A percentile compares a stretch with the other conserved stretches of the same genome.
Evolutionary conservation across 2,797 vertebrate species (phyloP).

Genomic region (Melanotaenia maccullochi): DNA sequence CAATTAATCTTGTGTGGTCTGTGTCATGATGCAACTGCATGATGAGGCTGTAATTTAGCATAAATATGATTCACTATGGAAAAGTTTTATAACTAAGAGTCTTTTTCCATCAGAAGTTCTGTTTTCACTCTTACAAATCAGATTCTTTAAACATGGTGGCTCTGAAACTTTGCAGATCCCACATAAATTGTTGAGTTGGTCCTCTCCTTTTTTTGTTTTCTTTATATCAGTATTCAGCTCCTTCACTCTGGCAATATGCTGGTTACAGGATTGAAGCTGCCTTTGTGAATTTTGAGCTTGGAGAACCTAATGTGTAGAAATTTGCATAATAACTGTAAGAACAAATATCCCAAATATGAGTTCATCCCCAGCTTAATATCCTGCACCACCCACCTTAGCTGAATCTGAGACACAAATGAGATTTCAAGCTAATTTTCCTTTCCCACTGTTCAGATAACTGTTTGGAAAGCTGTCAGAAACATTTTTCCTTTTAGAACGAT

Average conservation of each 20-base stretch:
- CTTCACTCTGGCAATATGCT: neutral
- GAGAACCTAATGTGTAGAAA: neutral
- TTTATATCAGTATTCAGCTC: slow-evolving; percentile 8
- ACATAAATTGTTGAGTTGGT: neutral
- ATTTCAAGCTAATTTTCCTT: neutral
- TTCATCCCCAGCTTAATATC: neutral
- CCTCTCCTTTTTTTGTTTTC: neutral
- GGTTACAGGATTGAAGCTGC: neutral
- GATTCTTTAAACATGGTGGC: too few relatives aligned
- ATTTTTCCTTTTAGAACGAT: neutral
- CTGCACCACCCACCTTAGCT: neutral
- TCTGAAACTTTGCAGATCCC: neutral
- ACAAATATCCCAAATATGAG: slow-evolving; percentile 4
- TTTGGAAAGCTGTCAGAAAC: neutral
- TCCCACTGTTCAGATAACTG: neutral
- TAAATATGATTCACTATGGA: slow-evolving; percentile 25
- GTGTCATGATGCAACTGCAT: neutral
- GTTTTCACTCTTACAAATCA: neutral
- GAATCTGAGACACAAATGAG: neutral
- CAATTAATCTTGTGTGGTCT: neutral
- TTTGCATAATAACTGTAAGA: slow-evolving; percentile 1
- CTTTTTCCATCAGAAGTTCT: neutral
- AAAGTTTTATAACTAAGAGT: neutral
- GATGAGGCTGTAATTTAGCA: slow-evolving; percentile 5
- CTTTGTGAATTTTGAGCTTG: slow-evolving; percentile 11